Evolutionary conservation across 2,797 vertebrate species (phyloP).

Genomic region (Pagetopsis macropterus): DNA sequence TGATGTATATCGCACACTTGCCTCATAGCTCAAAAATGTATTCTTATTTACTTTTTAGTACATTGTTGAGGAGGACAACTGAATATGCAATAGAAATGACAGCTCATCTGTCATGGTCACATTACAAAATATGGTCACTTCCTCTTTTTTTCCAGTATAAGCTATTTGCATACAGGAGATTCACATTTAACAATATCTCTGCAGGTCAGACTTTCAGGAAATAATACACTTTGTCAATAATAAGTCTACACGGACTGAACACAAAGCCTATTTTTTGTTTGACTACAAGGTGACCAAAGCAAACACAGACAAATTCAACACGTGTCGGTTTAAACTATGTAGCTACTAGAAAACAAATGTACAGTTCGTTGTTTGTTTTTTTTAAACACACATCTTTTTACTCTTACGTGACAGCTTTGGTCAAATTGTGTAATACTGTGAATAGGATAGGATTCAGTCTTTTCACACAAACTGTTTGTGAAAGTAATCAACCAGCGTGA

Average conservation of each 20-base stretch:
- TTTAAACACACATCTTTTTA: slow-evolving; percentile 42
- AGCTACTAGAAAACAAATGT: slow-evolving; percentile 63
- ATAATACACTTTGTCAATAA: slow-evolving; percentile 37
- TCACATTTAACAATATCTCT: slow-evolving; percentile 66
- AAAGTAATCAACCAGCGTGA: slow-evolving; percentile 85
- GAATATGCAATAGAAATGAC: slow-evolving; percentile 80
- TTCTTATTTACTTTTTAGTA: slow-evolving; percentile 44
- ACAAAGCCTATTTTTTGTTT: slow-evolving; percentile 64
- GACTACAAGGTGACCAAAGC: slow-evolving; percentile 79
- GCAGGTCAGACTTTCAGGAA: slow-evolving; percentile 78
- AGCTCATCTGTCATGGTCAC: slow-evolving; percentile 55
- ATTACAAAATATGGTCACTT: slow-evolving; percentile 52
- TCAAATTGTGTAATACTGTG: slow-evolving; percentile 81
- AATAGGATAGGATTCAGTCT: slow-evolving; percentile 76
- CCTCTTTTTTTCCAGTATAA: slow-evolving; percentile 65
- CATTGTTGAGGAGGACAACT: slow-evolving; percentile 69
- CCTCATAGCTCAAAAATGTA: slow-evolving; percentile 75
- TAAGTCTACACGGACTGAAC: slow-evolving; percentile 52
- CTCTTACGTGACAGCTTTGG: slow-evolving; percentile 65
- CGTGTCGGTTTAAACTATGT: slow-evolving; percentile 42
- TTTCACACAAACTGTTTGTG: slow-evolving; percentile 82
- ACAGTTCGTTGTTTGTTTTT: slow-evolving; percentile 52
- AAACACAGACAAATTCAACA: slow-evolving; percentile 55
- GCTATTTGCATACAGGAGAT: slow-evolving; percentile 74
- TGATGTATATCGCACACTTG: slow-evolving; percentile 60